Evolutionary conservation across 35 echinoderm and acorn worm species (phyloP), one percentile per base, ranked within the genome.

Genomic region (Lytechinus pictus): DNA sequence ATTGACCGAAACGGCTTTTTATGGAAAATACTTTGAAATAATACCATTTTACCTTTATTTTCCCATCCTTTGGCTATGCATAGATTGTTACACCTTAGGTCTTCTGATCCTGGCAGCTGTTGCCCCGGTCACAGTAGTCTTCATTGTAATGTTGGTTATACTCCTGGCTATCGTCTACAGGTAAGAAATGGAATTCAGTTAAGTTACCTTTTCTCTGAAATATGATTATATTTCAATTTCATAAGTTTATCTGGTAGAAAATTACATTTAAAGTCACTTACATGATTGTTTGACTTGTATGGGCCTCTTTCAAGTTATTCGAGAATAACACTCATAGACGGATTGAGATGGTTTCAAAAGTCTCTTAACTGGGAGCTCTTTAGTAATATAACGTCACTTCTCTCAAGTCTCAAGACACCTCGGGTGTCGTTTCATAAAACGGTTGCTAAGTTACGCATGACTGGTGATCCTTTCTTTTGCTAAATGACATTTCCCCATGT

Each of bases 81-180:
- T 86, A 96, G 96, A 86, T 54, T 96, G 96, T 72, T 96, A 87
- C 86, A 94, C 96, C 13, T 57, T 94, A 28, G 92, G 92, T 14
- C 92, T 96, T 3, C 93, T 96, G 19, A 94, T 96, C 53, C 86
- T 96, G 9, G 92, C 92, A 87, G 92, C 93, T n/a, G 86, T 94
- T 54, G 93, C 96, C 16, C 96, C 96, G 27, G 92, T 93, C 9
- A 60, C 92, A 14, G 93, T 96, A 24, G 92, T 96, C 52, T 96
- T 96, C 86, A 86, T 96, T 21, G 79, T 96, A 6, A 96, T 96
- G 96, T 51, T 96, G 33, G 94, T 96, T 21, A 96, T 96, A 5
- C 89, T 96, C 29, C 24, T 96, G 9, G 33, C 95, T 44, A 55
- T 96, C 24, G 87, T 92, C 33, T 66, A 56, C 55, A 92, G 87